Conservation (phyloP, 2,888 invertebrate genomes). For the Serripes groenlandicus region DNA sequence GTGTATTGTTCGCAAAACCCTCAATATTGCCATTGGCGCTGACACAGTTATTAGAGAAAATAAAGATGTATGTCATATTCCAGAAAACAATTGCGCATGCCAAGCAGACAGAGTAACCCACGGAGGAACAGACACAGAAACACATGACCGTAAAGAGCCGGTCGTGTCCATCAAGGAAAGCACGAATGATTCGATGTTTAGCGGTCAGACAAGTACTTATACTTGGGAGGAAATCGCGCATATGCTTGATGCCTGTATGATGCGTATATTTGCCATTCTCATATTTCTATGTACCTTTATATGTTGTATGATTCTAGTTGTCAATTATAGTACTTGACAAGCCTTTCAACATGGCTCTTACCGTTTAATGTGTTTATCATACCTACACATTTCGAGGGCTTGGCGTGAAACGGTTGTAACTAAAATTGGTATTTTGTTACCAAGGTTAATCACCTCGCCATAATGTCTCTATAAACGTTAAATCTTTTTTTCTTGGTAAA, state of each 20-base stretch:
- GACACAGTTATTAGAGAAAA: too few species aligned
- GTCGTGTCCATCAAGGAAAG: background rate
- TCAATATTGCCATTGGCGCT: too few species aligned
- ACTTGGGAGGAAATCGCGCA: conserved; percentile 60
- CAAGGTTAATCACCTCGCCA: too few species aligned
- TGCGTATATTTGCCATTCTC: conserved; percentile 50
- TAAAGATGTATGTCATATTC: too few species aligned
- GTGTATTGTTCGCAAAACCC: too few species aligned
- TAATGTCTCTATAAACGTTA: too few species aligned
- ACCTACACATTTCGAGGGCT: too few species aligned
- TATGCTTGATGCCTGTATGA: conserved; percentile 57
- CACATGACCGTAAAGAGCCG: background rate
- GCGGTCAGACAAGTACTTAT: conserved; percentile 13
- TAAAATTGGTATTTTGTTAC: too few species aligned
- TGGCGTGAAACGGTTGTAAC: too few species aligned
- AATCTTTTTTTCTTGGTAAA: too few species aligned
- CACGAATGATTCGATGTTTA: background rate
- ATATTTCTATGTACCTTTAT: conserved; percentile 19
- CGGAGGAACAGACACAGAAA: background rate
- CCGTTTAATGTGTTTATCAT: too few species aligned
- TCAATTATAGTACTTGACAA: conserved; percentile 2
- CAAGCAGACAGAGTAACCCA: background rate
- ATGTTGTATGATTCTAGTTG: conserved; percentile 8
- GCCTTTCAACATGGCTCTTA: background rate
- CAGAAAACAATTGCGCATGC: background rate